A percentile compares a stretch with the other conserved stretches of the same genome.
These are phyloP conservation scores for Aythya baeri DNA, from an alignment of 2,113 vertebrate genomes.

Conservation along the genomic window DNA sequence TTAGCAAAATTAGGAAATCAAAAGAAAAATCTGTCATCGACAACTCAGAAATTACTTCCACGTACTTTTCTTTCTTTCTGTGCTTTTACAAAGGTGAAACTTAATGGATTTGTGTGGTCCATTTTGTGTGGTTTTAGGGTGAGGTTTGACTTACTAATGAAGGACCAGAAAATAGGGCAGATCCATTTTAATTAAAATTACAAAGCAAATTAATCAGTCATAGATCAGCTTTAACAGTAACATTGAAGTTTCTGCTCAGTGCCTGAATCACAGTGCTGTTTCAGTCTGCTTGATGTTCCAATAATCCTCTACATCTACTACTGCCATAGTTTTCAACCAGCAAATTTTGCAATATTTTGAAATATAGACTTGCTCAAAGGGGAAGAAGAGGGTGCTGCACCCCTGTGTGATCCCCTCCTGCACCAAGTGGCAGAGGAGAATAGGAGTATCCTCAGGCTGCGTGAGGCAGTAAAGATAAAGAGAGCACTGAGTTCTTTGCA, in stretches of 20 bases:
- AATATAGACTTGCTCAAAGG: neutral
- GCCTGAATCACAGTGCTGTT: neutral
- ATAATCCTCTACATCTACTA: neutral
- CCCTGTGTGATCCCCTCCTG: neutral
- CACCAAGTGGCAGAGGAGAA: neutral
- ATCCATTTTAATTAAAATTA: slow-evolving; percentile 69
- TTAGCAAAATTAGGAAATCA: slow-evolving; percentile 51
- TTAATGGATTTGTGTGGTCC: slow-evolving; percentile 64
- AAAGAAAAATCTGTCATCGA: slow-evolving; percentile 52
- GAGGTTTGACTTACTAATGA: slow-evolving; percentile 25
- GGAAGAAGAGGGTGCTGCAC: neutral
- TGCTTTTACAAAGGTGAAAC: slow-evolving; percentile 30
- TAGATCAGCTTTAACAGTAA: slow-evolving; percentile 43
- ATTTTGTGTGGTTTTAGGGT: slow-evolving; percentile 55
- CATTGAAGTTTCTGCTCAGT: slow-evolving; percentile 28
- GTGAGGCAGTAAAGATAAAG: neutral
- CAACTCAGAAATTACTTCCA: slow-evolving; percentile 57
- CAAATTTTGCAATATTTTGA: neutral
- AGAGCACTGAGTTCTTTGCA: neutral
- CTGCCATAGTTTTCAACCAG: neutral
- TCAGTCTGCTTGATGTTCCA: slow-evolving; percentile 13
- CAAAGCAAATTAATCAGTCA: slow-evolving; percentile 64
- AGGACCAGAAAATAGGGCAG: slow-evolving; percentile 53
- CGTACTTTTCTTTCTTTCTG: neutral
- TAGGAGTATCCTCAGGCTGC: neutral